phyloP scores from a whole-genome alignment of 2,113 vertebrate genomes.

The Thryonomys swinderianus region DNA sequence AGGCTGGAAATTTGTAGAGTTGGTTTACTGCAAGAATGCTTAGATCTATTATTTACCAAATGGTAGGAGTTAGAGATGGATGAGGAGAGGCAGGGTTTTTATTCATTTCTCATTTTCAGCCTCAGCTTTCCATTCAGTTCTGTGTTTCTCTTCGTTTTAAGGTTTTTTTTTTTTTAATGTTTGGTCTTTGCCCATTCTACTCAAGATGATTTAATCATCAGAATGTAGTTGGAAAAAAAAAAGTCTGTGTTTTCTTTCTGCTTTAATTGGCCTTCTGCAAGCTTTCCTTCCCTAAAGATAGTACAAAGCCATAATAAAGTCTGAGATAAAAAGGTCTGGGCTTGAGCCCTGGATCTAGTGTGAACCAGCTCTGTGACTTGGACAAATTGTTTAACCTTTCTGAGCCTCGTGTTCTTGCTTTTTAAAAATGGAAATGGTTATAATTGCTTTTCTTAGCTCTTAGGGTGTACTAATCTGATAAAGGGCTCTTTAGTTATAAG shows the following conservation, averaged over 20 bases:
- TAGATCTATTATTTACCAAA: constrained; percentile 53
- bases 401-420: background rate
- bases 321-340: constrained; percentile 26
- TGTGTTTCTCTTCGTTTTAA: background rate
- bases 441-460: constrained; percentile 27
- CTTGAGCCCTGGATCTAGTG: background rate
- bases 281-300: background rate
- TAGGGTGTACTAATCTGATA: constrained; percentile 32
- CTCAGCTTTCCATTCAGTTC: constrained; percentile 16
- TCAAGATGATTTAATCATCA: constrained; percentile 47
- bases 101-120: constrained; percentile 4
- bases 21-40: constrained; percentile 21
- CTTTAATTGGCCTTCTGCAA: constrained; percentile 68
- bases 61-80: constrained; percentile 12
- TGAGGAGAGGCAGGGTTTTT: background rate
- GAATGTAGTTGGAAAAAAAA: background rate
- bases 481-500: constrained; percentile 36
- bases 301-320: background rate
- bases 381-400: constrained; percentile 59
- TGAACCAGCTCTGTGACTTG: constrained; percentile 51
- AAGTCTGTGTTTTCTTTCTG: background rate
- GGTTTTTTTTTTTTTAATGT: constrained; percentile 4
- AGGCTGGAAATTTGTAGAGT: constrained; percentile 9
- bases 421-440: constrained; percentile 56
- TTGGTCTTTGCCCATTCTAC: background rate